phyloP scores from a whole-genome alignment of 30 jellyfish, hydroid and myxozoan species.

The Sanderia malayensis region DNA sequence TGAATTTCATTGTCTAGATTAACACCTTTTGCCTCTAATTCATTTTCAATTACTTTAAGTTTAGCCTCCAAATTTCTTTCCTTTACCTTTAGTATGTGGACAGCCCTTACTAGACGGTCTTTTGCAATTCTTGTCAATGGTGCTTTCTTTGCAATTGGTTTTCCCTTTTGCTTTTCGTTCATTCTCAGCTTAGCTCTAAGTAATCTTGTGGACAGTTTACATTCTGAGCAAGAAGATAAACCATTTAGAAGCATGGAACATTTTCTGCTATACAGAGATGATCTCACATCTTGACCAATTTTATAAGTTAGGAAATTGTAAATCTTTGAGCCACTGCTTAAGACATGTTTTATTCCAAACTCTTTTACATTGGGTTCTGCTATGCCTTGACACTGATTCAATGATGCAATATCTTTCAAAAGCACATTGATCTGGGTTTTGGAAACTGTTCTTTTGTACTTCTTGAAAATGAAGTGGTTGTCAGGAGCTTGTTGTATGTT shows the following conservation, averaged over 20 bases:
- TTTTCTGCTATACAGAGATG: constrained; percentile 20
- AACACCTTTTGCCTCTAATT: constrained; percentile 33
- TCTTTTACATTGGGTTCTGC: constrained; percentile 21
- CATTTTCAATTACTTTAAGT: constrained; percentile 25
- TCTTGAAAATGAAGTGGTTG: constrained; percentile 22
- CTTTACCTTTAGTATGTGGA: constrained; percentile 24
- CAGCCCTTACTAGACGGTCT: constrained; percentile 39
- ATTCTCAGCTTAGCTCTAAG: constrained; percentile 6
- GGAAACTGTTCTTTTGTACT: constrained; percentile 27
- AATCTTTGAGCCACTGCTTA: neutral
- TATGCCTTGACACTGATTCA: constrained; percentile 40
- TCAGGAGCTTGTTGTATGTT: constrained; percentile 11
- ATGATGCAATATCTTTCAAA: constrained; percentile 4
- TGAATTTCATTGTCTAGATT: constrained; percentile 31
- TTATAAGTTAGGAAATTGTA: neutral
- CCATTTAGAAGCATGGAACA: constrained; percentile 22
- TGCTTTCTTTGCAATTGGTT: constrained; percentile 29
- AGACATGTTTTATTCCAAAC: constrained; percentile 19
- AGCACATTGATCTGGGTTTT: constrained; percentile 23
- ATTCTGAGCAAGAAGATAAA: constrained; percentile 15
- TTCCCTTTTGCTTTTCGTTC: constrained; percentile 13
- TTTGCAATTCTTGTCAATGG: constrained; percentile 40
- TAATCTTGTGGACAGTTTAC: constrained; percentile 19
- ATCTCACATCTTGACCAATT: constrained; percentile 16
- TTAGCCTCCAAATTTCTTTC: constrained; percentile 26